phyloP scores from a whole-genome alignment of 2,113 vertebrate species.

The Tragulus kanchil region DNA sequence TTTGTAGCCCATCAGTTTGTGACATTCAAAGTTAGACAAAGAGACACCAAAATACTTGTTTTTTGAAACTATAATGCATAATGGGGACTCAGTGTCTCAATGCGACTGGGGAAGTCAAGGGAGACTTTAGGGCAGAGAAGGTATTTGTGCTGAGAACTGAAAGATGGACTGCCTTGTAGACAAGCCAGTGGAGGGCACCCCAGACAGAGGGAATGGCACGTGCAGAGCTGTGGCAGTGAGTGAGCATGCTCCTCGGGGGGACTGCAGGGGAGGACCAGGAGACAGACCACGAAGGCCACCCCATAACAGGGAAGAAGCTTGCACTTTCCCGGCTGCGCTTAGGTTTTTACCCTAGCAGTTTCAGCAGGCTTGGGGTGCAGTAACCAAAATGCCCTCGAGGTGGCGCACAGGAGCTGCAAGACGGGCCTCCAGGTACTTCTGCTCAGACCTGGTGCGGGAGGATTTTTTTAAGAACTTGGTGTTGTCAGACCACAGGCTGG shows the following conservation, averaged over 20 bases:
- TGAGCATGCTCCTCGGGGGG: neutral
- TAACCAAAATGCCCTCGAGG: conserved; percentile 59
- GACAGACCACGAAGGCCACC: neutral
- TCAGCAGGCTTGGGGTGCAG: neutral
- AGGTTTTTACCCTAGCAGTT: neutral
- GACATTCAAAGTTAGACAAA: neutral
- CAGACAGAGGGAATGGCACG: neutral
- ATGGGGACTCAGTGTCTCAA: neutral
- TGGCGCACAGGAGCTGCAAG: conserved; percentile 26
- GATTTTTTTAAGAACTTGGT: neutral
- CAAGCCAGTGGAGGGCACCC: neutral
- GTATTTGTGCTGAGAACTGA: neutral
- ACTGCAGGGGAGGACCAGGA: neutral
- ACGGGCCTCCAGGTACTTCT: neutral
- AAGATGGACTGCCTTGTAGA: neutral
- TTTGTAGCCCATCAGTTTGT: neutral
- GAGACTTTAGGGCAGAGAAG: neutral
- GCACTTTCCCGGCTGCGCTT: neutral
- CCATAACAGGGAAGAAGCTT: neutral
- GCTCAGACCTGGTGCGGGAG: neutral
- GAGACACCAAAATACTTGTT: neutral
- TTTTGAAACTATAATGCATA: neutral
- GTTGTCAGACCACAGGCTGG: neutral
- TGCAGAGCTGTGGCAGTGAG: neutral
- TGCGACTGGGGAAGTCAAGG: neutral